Base-by-base conservation (phyloP, 2,113 vertebrate species). In the Azemiops feae region DNA sequence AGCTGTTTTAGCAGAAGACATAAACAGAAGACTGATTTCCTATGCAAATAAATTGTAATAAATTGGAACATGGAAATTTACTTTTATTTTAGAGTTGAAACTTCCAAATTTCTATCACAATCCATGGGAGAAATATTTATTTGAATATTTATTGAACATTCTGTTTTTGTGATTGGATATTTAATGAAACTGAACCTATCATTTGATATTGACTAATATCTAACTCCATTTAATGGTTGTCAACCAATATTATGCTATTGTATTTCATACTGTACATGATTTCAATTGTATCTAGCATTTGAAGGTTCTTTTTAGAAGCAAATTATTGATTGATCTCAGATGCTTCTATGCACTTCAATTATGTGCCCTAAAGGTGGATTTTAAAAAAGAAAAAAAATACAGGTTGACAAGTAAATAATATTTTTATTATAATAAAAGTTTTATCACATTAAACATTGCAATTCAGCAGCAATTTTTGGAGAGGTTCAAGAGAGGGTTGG, bases 41-140 rank as follows among this genome's bases (percentile, higher is more conserved):
- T 93, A 47, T 95, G 94, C 90, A 11, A n/a, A 91, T 54, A 74
- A 39, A 39, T 27, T 43, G 25, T 39, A 85, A 52, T 27, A 85
- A 74, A 90, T 22, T 74, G 58, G 5, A 90, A 18, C 10, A 20
- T 90, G 47, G 7, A 53, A 52, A 23, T 90, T 89, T 30, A 89
- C 16, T 89, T 22, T 50, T 69, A 53, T 16, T 53, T 52, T 55
- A 23, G 30, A 88, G 4, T 10, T 34, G 53, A 88, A 47, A 52
- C 11, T 12, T 87, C 3, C 52, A 54, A 54, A 88, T 88, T 39
- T 88, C n/a, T 88, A 4, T 47, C 85, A 86, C 43, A 5, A 27
- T 86, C 22, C 22, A 86, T 14, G 30, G 43, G 10, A 47, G 9
- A 45, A 23, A 34, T 34, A n/a, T 74, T 74, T 74, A n/a, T 34